These are phyloP conservation scores for Galleria mellonella DNA, from an alignment of 1,140 invertebrate species.

Conservation along the genomic window DNA sequence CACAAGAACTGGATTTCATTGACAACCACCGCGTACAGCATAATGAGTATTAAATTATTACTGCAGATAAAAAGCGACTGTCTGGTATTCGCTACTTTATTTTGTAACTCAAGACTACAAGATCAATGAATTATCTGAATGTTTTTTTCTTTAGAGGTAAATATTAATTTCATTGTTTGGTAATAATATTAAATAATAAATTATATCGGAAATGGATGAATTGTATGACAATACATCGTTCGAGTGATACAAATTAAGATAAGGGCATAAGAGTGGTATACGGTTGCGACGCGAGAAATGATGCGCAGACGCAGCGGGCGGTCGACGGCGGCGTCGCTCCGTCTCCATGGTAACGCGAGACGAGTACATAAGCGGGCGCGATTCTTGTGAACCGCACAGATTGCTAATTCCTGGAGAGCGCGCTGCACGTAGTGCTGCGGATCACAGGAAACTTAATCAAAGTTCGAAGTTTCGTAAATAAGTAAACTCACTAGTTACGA, in stretches of 20 bases:
- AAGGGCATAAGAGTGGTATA: slow-evolving; percentile 7
- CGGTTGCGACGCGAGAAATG: slow-evolving; percentile 5
- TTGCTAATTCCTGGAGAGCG: slow-evolving; percentile 55
- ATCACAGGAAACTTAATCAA: slow-evolving; percentile 45
- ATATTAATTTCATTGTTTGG: slow-evolving; percentile 2
- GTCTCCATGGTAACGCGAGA: slow-evolving; percentile 55
- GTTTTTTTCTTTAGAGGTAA: neutral
- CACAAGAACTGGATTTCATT: slow-evolving; percentile 71
- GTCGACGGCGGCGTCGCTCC: slow-evolving; percentile 40
- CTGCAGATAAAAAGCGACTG: slow-evolving; percentile 62
- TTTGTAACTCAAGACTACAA: slow-evolving; percentile 44
- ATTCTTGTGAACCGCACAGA: slow-evolving; percentile 34
- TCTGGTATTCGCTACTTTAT: slow-evolving; percentile 46
- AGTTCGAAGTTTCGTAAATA: slow-evolving; percentile 70
- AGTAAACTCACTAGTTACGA: slow-evolving; percentile 66
- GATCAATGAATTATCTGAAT: slow-evolving; percentile 11
- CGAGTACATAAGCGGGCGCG: slow-evolving; percentile 47
- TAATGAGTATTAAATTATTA: slow-evolving; percentile 73
- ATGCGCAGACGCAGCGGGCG: slow-evolving; percentile 6
- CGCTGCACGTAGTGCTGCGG: slow-evolving; percentile 61
- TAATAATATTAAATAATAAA: neutral
- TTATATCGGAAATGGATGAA: neutral
- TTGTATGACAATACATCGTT: neutral
- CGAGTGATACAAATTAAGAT: slow-evolving; percentile 6
- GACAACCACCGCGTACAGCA: slow-evolving; percentile 56